Evolutionary conservation across 2,113 vertebrate species (phyloP).

Genomic region (Chlorodrepanis virens): DNA sequence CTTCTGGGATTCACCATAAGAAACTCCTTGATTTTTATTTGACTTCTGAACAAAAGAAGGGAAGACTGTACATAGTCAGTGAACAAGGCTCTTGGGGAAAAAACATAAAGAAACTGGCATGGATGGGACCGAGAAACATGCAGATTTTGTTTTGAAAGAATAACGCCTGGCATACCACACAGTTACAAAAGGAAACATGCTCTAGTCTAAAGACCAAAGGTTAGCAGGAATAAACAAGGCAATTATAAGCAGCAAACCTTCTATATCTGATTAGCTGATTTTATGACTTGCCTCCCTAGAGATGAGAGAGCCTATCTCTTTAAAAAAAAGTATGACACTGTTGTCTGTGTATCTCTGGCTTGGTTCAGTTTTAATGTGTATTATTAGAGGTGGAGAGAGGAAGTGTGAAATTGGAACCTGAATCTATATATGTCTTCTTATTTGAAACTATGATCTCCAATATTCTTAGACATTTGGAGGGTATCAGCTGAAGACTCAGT

Average conservation of each 20-base stretch:
- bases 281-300: background rate
- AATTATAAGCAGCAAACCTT: slow-evolving; percentile 15
- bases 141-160: background rate
- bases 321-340: background rate
- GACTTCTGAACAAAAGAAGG: background rate
- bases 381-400: background rate
- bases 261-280: background rate
- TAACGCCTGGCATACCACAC: background rate
- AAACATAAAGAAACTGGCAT: background rate
- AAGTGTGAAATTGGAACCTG: background rate
- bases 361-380: background rate
- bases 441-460: background rate
- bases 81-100: background rate
- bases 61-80: background rate
- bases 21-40: background rate
- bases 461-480: background rate
- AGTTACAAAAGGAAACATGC: background rate
- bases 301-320: background rate
- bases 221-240: background rate
- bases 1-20: background rate
- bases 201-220: background rate
- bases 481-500: background rate
- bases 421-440: background rate
- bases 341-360: background rate
- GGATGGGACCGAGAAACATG: background rate